Evolutionary conservation across 2,888 invertebrate genomes (phyloP), one percentile per base, ranked within the genome.

Genomic region (Parapristionchus giblindavisi): DNA sequence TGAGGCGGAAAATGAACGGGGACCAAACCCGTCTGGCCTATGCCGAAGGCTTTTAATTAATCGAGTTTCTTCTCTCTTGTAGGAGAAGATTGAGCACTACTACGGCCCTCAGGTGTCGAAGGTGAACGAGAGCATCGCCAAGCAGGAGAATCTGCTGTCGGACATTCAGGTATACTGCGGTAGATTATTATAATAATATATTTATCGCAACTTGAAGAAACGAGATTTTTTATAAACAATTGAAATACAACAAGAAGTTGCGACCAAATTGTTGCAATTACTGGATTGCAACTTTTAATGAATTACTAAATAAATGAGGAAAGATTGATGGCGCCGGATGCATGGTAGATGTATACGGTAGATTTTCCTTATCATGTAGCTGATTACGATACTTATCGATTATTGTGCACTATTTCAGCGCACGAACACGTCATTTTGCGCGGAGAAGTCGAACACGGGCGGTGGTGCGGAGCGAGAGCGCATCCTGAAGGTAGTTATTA

Each of bases 71-170:
- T 17, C 48, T 17, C 48, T 94, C 72, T 92, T 93, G 0, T 91
- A 92, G 3, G 92, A 92, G 81, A 92, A 91, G 80, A 91, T 96
- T 78, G 93, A 93, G 52, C 91, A 92, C 82, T 91, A 92, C 40
- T 93, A 93, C 85, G 92, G 92, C 32, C 93, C 94, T 17, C 90
- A 96, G 77, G 93, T 93, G 88, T 92, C 92, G 78, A 92, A 93
- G 89, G 93, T 94, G 14, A 91, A 92, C 74, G 93, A 93, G 72
- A 93, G 93, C 87, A 89, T 93, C 80, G 91, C 91, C 75, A 92
- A 91, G 75, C 94, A 96, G 88, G 92, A 87, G 83, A 89, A 90
- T 27, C 89, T 94, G 32, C 90, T 94, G 48, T 90, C 90, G 17
- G 91, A 92, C 77, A 92, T 94, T 84, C 80, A 84, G 76, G 81